Evolutionary conservation across 2,113 vertebrate genomes (phyloP).

Genomic region (Megalops atlanticus): DNA sequence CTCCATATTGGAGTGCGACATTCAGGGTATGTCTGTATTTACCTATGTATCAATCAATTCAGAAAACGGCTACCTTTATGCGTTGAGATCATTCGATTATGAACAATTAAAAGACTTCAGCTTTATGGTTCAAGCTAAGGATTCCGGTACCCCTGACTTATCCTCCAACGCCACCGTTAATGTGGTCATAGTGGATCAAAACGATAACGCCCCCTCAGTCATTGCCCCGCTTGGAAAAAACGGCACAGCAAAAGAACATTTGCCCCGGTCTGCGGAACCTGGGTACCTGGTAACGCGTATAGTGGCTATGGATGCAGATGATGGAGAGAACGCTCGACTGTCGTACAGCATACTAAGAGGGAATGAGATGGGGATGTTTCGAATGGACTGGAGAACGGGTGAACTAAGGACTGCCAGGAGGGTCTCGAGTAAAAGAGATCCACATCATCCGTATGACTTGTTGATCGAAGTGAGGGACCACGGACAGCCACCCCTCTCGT

Average conservation of each 20-base stretch:
- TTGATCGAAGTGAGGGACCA: constrained; percentile 93
- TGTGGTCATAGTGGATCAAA: constrained; percentile 92
- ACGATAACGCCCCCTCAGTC: constrained; percentile 86
- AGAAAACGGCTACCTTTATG: constrained; percentile 95
- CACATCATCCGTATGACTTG: constrained; percentile 86
- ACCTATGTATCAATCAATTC: constrained; percentile 97
- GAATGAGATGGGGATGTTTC: constrained; percentile 90
- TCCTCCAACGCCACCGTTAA: constrained; percentile 85
- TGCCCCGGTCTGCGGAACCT: constrained; percentile 89
- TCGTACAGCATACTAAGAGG: constrained; percentile 92
- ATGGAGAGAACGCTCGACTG: constrained; percentile 90
- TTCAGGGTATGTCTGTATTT: constrained; percentile 94
- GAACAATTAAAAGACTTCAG: constrained; percentile 95
- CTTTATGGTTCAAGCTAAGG: constrained; percentile 89
- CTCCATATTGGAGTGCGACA: constrained; percentile 93
- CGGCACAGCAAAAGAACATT: constrained; percentile 84
- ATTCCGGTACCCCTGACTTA: constrained; percentile 81
- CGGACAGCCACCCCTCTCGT: constrained; percentile 91
- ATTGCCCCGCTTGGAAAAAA: constrained; percentile 78
- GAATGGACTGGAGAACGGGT: constrained; percentile 95
- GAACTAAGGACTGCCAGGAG: constrained; percentile 87
- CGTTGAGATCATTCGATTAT: constrained; percentile 94
- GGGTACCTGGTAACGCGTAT: constrained; percentile 91
- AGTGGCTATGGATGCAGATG: constrained; percentile 90
- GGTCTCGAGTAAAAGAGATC: constrained; percentile 83